A percentile compares a stretch with the other conserved stretches of the same genome.
phyloP scores from a whole-genome alignment of 2,888 invertebrate genomes.

The Meloe dianella region DNA sequence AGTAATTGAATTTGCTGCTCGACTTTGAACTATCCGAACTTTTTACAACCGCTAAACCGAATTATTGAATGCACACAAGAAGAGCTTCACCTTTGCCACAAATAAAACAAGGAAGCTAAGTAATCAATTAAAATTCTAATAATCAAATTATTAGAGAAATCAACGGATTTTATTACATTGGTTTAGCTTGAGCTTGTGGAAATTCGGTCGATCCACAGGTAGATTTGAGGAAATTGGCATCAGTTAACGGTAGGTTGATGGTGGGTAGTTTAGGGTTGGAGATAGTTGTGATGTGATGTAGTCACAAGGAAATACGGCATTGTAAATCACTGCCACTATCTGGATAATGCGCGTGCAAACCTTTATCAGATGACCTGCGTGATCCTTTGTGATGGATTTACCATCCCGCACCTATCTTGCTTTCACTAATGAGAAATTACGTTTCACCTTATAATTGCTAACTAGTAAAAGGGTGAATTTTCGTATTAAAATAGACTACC shows the following conservation, averaged over 20 bases:
- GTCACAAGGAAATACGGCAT: slow-evolving; percentile 53
- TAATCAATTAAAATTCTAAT: not conserved
- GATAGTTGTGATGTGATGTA: slow-evolving; percentile 49
- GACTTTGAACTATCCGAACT: slow-evolving; percentile 9
- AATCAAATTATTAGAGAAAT: not conserved
- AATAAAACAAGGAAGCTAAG: not conserved
- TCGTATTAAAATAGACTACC: not conserved
- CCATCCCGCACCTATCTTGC: slow-evolving; percentile 35
- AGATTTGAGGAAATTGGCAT: slow-evolving; percentile 16
- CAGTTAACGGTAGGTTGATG: slow-evolving; percentile 13
- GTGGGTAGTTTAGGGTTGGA: slow-evolving; percentile 15
- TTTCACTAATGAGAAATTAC: slow-evolving; percentile 31
- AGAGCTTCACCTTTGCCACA: not conserved
- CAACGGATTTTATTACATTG: not conserved
- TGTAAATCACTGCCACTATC: slow-evolving; percentile 55
- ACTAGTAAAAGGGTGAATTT: not conserved
- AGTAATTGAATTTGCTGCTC: slow-evolving; percentile 27
- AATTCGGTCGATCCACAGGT: not conserved
- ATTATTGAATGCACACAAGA: not conserved
- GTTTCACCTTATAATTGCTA: slow-evolving; percentile 8
- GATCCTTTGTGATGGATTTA: slow-evolving; percentile 54
- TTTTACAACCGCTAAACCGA: slow-evolving; percentile 10
- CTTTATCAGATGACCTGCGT: slow-evolving; percentile 58
- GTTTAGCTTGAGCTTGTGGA: not conserved
- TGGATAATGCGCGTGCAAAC: slow-evolving; percentile 55